phyloP scores from a whole-genome alignment of 2,888 invertebrate genomes.

The Prosapia bicincta region DNA sequence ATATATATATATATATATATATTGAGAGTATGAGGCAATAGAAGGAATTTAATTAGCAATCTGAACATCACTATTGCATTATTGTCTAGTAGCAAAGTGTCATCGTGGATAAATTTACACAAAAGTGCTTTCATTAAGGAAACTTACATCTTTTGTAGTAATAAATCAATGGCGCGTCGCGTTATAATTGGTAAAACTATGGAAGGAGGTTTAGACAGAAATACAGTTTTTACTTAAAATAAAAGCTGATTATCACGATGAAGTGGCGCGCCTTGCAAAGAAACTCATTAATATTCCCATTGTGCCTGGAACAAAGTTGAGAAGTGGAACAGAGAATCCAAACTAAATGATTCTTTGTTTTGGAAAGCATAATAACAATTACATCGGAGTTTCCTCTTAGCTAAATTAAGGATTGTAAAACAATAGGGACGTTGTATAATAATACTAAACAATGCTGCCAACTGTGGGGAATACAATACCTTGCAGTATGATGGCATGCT shows the following conservation, averaged over 20 bases:
- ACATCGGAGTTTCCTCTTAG: constrained; percentile 2
- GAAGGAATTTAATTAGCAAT: no score
- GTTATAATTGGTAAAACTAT: no score
- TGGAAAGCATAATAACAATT: not conserved
- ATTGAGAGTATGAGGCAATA: no score
- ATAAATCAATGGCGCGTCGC: no score
- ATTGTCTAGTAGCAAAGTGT: no score
- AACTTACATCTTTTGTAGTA: no score
- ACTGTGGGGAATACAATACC: not conserved
- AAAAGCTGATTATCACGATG: not conserved
- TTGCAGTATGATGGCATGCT: not conserved
- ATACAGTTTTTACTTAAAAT: not conserved
- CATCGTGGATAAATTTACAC: no score
- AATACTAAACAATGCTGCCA: not conserved
- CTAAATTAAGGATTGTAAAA: constrained; percentile 2
- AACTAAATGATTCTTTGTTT: constrained; percentile 2
- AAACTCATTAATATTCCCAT: not conserved
- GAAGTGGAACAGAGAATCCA: constrained; percentile 2
- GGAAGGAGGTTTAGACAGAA: no score
- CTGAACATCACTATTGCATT: no score
- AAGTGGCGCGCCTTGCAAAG: not conserved
- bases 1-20: no score
- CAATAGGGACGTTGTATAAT: not conserved
- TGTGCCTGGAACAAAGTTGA: not conserved
- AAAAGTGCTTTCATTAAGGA: no score